Evolutionary conservation across 1,140 invertebrate genomes (phyloP).

Genomic region (Drosophila ananassae): DNA sequence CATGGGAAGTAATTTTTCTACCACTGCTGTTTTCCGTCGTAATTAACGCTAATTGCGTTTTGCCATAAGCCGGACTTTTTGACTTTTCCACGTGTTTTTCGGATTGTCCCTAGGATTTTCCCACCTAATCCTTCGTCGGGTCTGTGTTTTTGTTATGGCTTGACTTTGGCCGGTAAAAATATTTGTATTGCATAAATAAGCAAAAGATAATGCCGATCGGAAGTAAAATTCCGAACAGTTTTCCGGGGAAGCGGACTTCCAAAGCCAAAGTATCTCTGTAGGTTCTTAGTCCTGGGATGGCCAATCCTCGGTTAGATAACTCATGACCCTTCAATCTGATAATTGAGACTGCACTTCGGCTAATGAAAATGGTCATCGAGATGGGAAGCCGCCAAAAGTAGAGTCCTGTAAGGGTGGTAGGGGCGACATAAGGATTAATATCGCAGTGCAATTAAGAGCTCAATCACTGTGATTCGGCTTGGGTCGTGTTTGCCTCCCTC

Average conservation of each 20-base stretch:
- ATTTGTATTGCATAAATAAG: constrained; percentile 45
- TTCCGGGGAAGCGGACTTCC: constrained; percentile 15
- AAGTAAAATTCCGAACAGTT: constrained; percentile 21
- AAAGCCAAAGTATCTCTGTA: constrained; percentile 5
- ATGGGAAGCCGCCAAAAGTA: constrained; percentile 10
- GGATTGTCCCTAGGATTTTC: constrained; percentile 70
- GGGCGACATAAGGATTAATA: constrained; percentile 62
- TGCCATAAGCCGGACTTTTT: constrained; percentile 71
- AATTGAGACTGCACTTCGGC: constrained; percentile 48
- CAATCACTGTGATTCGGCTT: constrained; percentile 69
- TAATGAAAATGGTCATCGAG: constrained; percentile 60
- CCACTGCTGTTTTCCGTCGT: constrained; percentile 52
- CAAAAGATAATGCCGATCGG: constrained; percentile 48
- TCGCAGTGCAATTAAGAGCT: constrained; percentile 79
- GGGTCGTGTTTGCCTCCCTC: constrained; percentile 61
- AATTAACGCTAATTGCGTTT: constrained; percentile 81
- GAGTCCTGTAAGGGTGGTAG: background rate
- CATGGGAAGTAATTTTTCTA: constrained; percentile 13
- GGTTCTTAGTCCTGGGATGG: constrained; percentile 18
- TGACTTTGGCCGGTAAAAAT: constrained; percentile 55
- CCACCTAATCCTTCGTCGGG: constrained; percentile 42
- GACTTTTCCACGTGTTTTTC: constrained; percentile 78
- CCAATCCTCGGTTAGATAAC: constrained; percentile 21
- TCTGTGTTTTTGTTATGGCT: constrained; percentile 55
- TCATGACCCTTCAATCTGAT: constrained; percentile 24